Evolutionary conservation across 1,140 invertebrate genomes (phyloP).

Genomic region (Lutraria rhynchaena): DNA sequence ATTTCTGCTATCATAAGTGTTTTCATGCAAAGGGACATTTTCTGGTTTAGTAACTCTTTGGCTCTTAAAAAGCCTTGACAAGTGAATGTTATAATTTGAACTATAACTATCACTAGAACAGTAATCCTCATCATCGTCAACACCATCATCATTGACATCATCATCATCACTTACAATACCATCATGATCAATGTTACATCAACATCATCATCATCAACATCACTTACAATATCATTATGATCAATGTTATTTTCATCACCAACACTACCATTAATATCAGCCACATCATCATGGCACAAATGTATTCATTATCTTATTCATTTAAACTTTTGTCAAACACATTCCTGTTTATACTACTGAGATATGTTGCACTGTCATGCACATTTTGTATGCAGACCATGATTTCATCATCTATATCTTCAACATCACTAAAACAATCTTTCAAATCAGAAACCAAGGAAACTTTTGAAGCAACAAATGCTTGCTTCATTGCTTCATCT

Average conservation of each 20-base stretch:
- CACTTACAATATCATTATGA: no score
- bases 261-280: slow-evolving; percentile 2
- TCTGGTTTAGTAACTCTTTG: neutral
- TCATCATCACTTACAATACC: no score
- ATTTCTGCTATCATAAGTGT: no score
- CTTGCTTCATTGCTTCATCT: slow-evolving; percentile 13
- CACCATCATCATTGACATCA: no score
- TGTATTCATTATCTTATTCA: neutral
- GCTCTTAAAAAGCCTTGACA: neutral
- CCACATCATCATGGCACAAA: neutral
- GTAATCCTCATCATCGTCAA: neutral
- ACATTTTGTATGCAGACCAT: neutral
- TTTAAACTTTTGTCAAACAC: neutral
- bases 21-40: slow-evolving; percentile 10
- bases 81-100: neutral
- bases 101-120: neutral
- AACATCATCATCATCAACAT: slow-evolving; percentile 4
- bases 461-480: neutral
- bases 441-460: neutral
- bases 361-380: neutral
- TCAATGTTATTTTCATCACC: no score
- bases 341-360: neutral
- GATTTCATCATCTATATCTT: neutral
- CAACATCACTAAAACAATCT: neutral
- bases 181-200: no score